phyloP scores from a whole-genome alignment of 1,140 invertebrate genomes.

The Rhopalosiphum padi region DNA sequence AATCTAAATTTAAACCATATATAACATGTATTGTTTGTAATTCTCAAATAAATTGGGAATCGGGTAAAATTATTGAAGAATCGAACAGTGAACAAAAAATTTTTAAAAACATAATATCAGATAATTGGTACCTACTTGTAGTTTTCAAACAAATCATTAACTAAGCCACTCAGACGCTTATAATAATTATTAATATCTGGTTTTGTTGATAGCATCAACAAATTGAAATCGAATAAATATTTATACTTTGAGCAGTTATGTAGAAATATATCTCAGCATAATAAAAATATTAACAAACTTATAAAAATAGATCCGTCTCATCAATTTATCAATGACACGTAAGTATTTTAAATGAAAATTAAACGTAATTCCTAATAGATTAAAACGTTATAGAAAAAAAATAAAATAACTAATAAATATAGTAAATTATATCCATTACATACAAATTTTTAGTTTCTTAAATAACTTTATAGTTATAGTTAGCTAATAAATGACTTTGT shows the following conservation, averaged over 20 bases:
- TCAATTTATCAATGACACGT: neutral
- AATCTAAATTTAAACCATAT: neutral
- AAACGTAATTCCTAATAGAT: too few relatives aligned
- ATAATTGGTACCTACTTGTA: neutral
- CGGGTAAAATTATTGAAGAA: neutral
- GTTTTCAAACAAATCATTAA: neutral
- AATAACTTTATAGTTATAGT: too few relatives aligned
- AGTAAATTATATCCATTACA: too few relatives aligned
- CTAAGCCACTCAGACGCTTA: neutral
- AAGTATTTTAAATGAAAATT: neutral
- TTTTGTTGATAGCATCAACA: neutral
- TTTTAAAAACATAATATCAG: neutral
- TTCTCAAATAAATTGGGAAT: conserved; percentile 18
- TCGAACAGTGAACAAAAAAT: neutral
- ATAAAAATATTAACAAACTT: neutral
- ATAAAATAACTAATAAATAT: too few relatives aligned
- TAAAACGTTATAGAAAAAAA: too few relatives aligned
- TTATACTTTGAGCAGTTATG: neutral
- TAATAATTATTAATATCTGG: neutral
- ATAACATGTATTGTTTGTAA: neutral
- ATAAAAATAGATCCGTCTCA: neutral
- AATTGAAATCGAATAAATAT: neutral
- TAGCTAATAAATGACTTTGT: too few relatives aligned
- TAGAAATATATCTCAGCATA: neutral
- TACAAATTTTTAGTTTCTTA: too few relatives aligned